Evolutionary conservation across 1,140 invertebrate species (phyloP).

Genomic region (Telenomus remus): DNA sequence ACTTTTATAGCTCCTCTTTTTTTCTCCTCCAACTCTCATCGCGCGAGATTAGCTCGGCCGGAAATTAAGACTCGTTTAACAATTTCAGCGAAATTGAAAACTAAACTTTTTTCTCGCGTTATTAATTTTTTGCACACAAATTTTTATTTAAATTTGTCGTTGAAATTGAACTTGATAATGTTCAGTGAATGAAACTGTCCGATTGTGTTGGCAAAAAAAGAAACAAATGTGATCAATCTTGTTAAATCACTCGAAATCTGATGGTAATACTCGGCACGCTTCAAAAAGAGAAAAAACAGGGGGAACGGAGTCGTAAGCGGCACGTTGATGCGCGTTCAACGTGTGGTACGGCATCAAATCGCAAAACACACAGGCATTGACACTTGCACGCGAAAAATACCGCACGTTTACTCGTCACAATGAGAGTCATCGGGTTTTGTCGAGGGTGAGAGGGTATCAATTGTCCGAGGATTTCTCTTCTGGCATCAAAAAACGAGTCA

Average conservation of each 20-base stretch:
- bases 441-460: slow-evolving; percentile 28
- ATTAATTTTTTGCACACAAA: slow-evolving; percentile 22
- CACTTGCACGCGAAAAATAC: slow-evolving; percentile 58
- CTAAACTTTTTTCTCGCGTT: slow-evolving; percentile 2
- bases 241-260: slow-evolving; percentile 54
- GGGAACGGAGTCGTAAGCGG: slow-evolving; percentile 15
- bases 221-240: slow-evolving; percentile 22
- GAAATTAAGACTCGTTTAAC: slow-evolving; percentile 44
- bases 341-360: slow-evolving; percentile 47
- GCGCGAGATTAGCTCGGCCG: slow-evolving; percentile 34
- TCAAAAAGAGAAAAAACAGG: slow-evolving; percentile 31
- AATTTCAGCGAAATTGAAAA: slow-evolving; percentile 44
- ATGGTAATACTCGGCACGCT: slow-evolving; percentile 54
- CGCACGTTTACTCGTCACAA: slow-evolving; percentile 54
- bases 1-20: slow-evolving; percentile 29
- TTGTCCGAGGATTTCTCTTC: slow-evolving; percentile 36
- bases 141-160: too few relatives aligned
- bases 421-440: slow-evolving; percentile 49
- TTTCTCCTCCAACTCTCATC: background rate
- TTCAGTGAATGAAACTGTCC: too few relatives aligned
- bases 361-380: slow-evolving; percentile 56
- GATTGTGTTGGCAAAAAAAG: slow-evolving; percentile 20
- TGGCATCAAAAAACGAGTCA: slow-evolving; percentile 35
- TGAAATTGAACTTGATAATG: too few relatives aligned
- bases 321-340: slow-evolving; percentile 48